Base-by-base conservation (phyloP, 2,797 vertebrate genomes). In the Cyprinodon diabolis region DNA sequence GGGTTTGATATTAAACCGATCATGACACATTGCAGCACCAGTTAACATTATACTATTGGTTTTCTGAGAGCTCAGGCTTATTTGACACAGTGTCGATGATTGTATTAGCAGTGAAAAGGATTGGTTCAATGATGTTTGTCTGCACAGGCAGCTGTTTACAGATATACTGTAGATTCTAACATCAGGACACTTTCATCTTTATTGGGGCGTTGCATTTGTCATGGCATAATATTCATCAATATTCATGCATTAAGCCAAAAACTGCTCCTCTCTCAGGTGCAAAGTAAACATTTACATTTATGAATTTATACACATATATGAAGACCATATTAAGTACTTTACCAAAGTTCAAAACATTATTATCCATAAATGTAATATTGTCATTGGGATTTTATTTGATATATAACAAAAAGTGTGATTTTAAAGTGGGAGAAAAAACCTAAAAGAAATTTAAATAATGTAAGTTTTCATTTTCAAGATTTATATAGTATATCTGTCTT, bases 261-360 rank as follows among this genome's bases (percentile, higher is more conserved):
- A 55, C 49, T 68, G 2, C 19, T 11, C 17, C 48, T 56, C 7
- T 71, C 43, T 21, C 2, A 0, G 45, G 45, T 65, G 66, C 19
- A 71, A 55, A 43, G 52, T 55, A 47, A 77, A 21, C 12, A 14
- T 51, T 58, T 80, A 52, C 68, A 73, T 70, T 69, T 48, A 76
- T 45, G 45, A 23, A 57, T 66, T 37, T 30, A 40, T 51, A 49
- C 43, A 77, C 71, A 62, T 51, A 30, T 69, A 72, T 66, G 75
- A 72, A 84, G 75, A 80, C 67, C 69, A 67, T 23, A 75, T 15
- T 12, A 35, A 30, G 57, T 54, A 60, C 14, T 60, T 60, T 60
- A 6, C 15, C 9, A 17, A 35, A 35, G 3, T 37, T 1, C 10
- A 10, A 2, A 60, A 10, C 15, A 60, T 54, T n/a, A 9, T n/a